Evolutionary conservation across 2,888 invertebrate genomes (phyloP).

Genomic region (Gortyna flavago): DNA sequence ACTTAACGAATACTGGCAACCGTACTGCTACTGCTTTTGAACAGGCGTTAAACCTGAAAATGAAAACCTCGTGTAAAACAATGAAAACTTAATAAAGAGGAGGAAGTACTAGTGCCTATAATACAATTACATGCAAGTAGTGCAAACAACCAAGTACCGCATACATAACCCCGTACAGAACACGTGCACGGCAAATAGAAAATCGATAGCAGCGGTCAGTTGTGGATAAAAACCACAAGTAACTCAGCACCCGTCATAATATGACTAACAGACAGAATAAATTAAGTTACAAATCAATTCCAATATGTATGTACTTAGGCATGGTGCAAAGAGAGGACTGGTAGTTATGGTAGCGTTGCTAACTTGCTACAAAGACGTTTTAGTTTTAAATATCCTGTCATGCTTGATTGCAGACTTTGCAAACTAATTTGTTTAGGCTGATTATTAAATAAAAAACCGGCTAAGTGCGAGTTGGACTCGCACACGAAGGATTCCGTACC

Average conservation of each 20-base stretch:
- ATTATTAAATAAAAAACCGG: background rate
- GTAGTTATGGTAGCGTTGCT: background rate
- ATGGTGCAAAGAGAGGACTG: background rate
- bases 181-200: slow-evolving; percentile 75
- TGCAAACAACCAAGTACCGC: slow-evolving; percentile 52
- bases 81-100: slow-evolving; percentile 51
- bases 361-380: background rate
- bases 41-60: background rate
- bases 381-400: background rate
- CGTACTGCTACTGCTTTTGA: background rate
- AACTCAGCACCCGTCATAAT: slow-evolving; percentile 76
- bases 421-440: background rate
- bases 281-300: slow-evolving; percentile 45
- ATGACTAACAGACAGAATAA: slow-evolving; percentile 63
- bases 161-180: slow-evolving; percentile 59
- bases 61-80: background rate
- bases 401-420: background rate
- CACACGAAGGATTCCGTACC: too few relatives aligned
- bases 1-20: background rate
- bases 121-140: slow-evolving; percentile 62
- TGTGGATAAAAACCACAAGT: slow-evolving; percentile 84
- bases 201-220: slow-evolving; percentile 82
- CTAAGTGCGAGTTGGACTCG: too few relatives aligned
- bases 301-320: background rate
- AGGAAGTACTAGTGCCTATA: slow-evolving; percentile 52